These are phyloP conservation scores for Cryptus armator DNA, from an alignment of 2,888 invertebrate species.

Conservation along the genomic window DNA sequence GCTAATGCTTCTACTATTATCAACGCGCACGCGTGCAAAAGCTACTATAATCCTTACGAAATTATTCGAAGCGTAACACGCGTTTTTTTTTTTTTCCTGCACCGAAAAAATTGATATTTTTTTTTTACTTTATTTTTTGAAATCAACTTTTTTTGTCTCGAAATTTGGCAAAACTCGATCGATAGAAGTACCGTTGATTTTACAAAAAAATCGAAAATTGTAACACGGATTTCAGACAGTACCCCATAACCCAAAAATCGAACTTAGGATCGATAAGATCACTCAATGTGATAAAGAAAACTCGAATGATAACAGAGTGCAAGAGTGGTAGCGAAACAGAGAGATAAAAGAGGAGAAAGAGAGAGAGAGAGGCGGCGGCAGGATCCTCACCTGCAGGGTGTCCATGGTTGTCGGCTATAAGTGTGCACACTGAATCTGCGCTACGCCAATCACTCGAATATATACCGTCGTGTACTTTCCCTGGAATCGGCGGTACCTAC, in stretches of 20 bases:
- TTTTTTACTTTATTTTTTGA: not conserved
- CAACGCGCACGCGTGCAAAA: not conserved
- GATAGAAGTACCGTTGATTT: not conserved
- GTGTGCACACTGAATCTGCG: constrained; percentile 81
- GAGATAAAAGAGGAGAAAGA: not conserved
- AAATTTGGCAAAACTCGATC: not conserved
- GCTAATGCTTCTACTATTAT: not conserved
- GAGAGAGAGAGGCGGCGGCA: constrained; percentile 30
- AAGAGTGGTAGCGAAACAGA: constrained; percentile 20
- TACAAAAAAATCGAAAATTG: not conserved
- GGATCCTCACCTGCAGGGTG: constrained; percentile 81
- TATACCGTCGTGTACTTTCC: constrained; percentile 83
- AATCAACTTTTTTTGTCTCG: not conserved
- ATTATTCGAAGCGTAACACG: constrained; percentile 27
- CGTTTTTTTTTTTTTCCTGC: not conserved
- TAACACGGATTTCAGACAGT: not conserved
- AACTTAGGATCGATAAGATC: not conserved
- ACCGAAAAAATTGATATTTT: not conserved
- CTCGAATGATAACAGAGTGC: not conserved
- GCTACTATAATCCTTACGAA: constrained; percentile 10
- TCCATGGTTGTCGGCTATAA: constrained; percentile 79
- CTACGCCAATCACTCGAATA: constrained; percentile 82
- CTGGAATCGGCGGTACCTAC: constrained; percentile 68
- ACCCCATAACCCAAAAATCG: not conserved
- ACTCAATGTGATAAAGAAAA: not conserved